These are phyloP conservation scores for Phallusia fumigata DNA, from an alignment of 23 tunicate genomes.

Conservation along the genomic window DNA sequence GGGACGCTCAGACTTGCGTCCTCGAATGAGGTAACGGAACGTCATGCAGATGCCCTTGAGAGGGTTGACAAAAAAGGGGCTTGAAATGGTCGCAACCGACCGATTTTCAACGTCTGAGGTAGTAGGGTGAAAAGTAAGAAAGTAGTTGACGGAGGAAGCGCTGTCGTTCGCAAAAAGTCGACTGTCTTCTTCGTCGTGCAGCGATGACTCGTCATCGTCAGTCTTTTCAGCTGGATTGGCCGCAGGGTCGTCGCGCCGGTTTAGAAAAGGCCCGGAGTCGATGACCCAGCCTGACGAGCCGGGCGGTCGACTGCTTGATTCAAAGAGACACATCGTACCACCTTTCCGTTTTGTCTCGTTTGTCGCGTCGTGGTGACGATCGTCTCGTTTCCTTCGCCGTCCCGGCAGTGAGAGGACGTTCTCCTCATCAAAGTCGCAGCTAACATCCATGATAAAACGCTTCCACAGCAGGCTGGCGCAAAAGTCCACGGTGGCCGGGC, in stretches of 20 bases:
- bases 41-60: constrained; percentile 52
- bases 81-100: constrained; percentile 32
- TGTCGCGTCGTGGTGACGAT: neutral
- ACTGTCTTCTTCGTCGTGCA: neutral
- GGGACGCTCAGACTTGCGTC: neutral
- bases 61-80: constrained; percentile 64
- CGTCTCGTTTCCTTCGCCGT: neutral
- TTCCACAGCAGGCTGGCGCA: constrained; percentile 63
- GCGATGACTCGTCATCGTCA: neutral
- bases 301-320: constrained; percentile 7
- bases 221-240: neutral
- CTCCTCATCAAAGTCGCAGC: constrained; percentile 86
- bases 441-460: constrained; percentile 36
- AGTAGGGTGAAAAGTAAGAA: constrained; percentile 39
- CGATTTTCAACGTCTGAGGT: constrained; percentile 15
- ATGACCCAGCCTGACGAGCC: constrained; percentile 24
- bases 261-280: neutral
- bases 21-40: constrained; percentile 71
- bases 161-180: neutral
- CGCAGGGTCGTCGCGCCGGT: neutral
- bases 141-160: constrained; percentile 10
- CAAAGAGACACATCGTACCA: constrained; percentile 60
- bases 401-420: constrained; percentile 16
- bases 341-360: constrained; percentile 30
- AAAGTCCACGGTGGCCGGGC: constrained; percentile 40